phyloP scores from a whole-genome alignment of 1,140 invertebrate species.

The Batillaria attramentaria region DNA sequence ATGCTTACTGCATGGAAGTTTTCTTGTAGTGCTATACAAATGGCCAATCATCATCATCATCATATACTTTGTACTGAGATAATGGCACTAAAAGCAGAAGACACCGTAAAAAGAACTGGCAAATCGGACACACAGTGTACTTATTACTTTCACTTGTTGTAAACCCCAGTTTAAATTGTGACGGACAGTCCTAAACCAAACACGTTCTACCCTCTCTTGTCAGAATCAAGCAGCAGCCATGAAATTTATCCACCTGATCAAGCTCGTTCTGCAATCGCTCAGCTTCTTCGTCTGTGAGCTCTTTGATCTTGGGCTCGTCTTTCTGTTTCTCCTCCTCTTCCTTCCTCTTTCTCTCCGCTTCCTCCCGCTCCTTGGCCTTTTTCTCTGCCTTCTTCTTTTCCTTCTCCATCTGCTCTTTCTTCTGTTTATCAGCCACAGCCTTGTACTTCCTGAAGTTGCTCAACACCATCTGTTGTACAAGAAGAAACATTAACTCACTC shows the following conservation, averaged over 20 bases:
- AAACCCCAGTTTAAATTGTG: no score
- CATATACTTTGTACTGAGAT: neutral
- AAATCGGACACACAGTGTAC: neutral
- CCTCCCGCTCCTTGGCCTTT: constrained; percentile 68
- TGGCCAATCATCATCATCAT: no score
- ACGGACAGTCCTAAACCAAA: no score
- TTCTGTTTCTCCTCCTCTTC: constrained; percentile 75
- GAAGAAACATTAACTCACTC: neutral
- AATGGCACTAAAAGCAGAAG: neutral
- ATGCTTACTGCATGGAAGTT: no score
- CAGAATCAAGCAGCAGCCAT: neutral
- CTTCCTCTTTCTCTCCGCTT: constrained; percentile 50
- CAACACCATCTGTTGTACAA: constrained; percentile 31
- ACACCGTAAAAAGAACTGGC: neutral
- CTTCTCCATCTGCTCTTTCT: constrained; percentile 71
- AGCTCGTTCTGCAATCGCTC: constrained; percentile 87
- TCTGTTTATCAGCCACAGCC: constrained; percentile 61
- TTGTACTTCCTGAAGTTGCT: constrained; percentile 15
- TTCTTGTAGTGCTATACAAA: no score
- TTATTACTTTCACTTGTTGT: constrained; percentile 2
- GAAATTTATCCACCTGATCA: constrained; percentile 69
- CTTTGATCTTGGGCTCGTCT: constrained; percentile 79
- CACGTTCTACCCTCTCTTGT: no score
- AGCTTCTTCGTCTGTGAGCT: constrained; percentile 95
- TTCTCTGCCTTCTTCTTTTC: constrained; percentile 73